Conservation (phyloP, 2,797 vertebrate genomes). For the Peromyscus attwateri region DNA sequence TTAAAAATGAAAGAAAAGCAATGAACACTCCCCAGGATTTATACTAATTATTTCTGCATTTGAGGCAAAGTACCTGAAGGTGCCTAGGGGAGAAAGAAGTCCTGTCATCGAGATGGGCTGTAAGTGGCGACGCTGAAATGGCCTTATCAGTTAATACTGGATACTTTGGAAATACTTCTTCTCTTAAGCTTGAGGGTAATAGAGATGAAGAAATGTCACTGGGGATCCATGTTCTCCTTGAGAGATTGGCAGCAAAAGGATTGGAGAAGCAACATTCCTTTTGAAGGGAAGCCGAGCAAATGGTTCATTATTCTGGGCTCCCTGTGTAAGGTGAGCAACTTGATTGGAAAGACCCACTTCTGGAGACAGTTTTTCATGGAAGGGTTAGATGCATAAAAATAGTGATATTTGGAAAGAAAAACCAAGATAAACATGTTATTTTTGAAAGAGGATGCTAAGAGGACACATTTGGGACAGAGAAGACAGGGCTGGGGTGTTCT, state of each 20-base stretch:
- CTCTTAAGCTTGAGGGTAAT: conserved; percentile 38
- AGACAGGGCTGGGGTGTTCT: neutral
- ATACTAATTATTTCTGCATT: conserved; percentile 39
- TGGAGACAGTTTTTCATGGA: conserved; percentile 42
- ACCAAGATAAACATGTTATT: conserved; percentile 21
- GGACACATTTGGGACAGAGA: neutral
- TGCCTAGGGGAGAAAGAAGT: neutral
- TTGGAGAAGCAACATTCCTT: conserved; percentile 60
- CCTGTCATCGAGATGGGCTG: neutral
- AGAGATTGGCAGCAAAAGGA: conserved; percentile 27
- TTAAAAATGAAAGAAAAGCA: conserved; percentile 29
- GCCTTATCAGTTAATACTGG: conserved; percentile 3
- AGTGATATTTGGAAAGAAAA: conserved; percentile 38
- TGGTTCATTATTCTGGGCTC: conserved; percentile 61
- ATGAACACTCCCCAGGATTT: neutral
- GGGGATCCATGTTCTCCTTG: conserved; percentile 41
- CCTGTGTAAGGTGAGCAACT: conserved; percentile 41
- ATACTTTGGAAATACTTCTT: conserved; percentile 60
- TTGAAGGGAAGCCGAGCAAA: conserved; percentile 71
- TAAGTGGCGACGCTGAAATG: neutral
- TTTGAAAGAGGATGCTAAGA: conserved; percentile 41
- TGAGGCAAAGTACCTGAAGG: neutral
- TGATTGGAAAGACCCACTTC: conserved; percentile 18
- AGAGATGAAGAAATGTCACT: conserved; percentile 55
- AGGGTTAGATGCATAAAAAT: conserved; percentile 7